phyloP scores from a whole-genome alignment of 2,797 vertebrate genomes.

The Mallotus villosus region DNA sequence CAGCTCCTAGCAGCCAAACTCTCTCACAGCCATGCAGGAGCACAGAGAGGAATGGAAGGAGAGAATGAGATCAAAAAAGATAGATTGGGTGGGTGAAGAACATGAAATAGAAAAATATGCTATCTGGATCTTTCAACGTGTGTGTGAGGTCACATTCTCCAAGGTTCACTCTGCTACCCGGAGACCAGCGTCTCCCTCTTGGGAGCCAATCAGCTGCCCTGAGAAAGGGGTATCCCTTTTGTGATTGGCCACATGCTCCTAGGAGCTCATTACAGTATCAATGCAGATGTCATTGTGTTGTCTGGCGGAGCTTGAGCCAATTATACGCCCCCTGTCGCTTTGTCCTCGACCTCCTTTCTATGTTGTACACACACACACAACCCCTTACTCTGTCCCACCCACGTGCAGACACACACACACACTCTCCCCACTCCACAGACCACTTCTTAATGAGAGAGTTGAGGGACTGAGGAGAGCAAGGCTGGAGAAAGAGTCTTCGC shows the following conservation, averaged over 20 bases:
- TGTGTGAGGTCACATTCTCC: constrained; percentile 58
- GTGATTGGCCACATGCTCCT: constrained; percentile 66
- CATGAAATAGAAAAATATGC: no score
- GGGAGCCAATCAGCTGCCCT: constrained; percentile 68
- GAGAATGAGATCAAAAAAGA: not conserved
- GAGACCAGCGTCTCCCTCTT: constrained; percentile 70
- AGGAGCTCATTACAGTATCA: constrained; percentile 67
- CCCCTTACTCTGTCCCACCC: constrained; percentile 13
- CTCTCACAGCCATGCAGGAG: constrained; percentile 9
- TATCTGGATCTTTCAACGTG: constrained; percentile 31
- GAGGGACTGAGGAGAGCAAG: constrained; percentile 48
- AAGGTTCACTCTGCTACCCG: constrained; percentile 74
- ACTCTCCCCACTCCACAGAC: constrained; percentile 34
- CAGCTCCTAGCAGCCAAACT: constrained; percentile 42
- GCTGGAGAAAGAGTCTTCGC: constrained; percentile 36
- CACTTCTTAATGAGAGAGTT: constrained; percentile 52
- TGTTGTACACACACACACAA: no score
- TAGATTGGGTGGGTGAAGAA: no score
- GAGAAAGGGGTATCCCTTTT: constrained; percentile 59
- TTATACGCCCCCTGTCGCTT: constrained; percentile 63
- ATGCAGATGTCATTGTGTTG: constrained; percentile 68
- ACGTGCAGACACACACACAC: constrained; percentile 47
- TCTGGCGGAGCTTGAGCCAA: constrained; percentile 66
- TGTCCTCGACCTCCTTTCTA: constrained; percentile 54
- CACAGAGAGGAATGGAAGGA: not conserved